phyloP scores from a whole-genome alignment of 2,888 invertebrate genomes.

The Lissocephala sabroskyi region DNA sequence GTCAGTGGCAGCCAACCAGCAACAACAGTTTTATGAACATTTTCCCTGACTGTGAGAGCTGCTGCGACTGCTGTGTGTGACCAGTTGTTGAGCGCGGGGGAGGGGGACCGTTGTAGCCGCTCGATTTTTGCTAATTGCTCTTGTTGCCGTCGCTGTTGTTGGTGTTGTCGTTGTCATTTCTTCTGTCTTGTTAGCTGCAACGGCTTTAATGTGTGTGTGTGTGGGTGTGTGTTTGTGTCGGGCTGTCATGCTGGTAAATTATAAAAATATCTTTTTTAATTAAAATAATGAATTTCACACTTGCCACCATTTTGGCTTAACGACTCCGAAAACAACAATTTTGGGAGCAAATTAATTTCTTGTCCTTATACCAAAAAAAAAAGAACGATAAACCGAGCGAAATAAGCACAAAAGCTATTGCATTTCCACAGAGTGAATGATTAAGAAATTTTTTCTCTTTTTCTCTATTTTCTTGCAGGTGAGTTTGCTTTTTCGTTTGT shows the following conservation, averaged over 20 bases:
- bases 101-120: slow-evolving; percentile 11
- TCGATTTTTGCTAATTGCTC: slow-evolving; percentile 53
- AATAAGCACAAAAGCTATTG: too few species aligned
- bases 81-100: slow-evolving; percentile 2
- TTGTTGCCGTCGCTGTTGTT: slow-evolving; percentile 37
- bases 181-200: slow-evolving; percentile 24
- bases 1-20: slow-evolving; percentile 46
- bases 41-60: slow-evolving; percentile 4
- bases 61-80: slow-evolving; percentile 12
- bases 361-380: too few species aligned
- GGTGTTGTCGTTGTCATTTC: slow-evolving; percentile 4
- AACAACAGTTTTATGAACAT: slow-evolving; percentile 30
- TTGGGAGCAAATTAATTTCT: slow-evolving; percentile 3
- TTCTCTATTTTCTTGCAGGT: too few species aligned
- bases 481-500: too few species aligned
- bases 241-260: slow-evolving; percentile 23
- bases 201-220: slow-evolving; percentile 13
- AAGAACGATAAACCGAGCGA: too few species aligned
- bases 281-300: slow-evolving; percentile 33
- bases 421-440: too few species aligned
- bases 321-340: neutral
- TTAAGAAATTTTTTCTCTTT: too few species aligned
- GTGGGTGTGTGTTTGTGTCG: neutral
- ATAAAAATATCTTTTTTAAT: slow-evolving; percentile 47
- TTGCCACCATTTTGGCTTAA: neutral